Conservation (phyloP, 1,140 invertebrate genomes). For the Drosophila parvula region DNA sequence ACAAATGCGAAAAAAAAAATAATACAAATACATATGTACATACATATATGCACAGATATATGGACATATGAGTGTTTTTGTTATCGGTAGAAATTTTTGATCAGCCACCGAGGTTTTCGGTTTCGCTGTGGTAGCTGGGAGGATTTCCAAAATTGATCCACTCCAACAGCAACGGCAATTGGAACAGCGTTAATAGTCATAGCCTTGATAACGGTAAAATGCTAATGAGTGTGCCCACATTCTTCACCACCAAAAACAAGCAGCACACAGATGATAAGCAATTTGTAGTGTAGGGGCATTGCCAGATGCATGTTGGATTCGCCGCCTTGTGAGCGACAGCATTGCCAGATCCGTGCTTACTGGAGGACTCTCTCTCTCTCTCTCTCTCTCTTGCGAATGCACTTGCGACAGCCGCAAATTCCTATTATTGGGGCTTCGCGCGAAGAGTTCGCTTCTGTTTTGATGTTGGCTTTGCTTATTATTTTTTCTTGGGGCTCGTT, state of each 20-base stretch:
- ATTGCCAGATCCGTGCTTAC: neutral
- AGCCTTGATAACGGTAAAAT: constrained; percentile 36
- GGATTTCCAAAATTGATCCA: constrained; percentile 41
- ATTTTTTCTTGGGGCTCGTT: constrained; percentile 11
- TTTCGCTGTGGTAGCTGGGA: constrained; percentile 20
- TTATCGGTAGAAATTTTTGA: constrained; percentile 40
- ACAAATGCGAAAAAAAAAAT: constrained; percentile 7
- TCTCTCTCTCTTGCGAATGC: neutral
- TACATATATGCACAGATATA: neutral
- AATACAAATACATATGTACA: neutral
- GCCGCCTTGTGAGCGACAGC: neutral
- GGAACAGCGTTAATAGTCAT: constrained; percentile 24
- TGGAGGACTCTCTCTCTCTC: neutral
- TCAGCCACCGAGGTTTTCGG: constrained; percentile 25
- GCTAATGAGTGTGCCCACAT: constrained; percentile 40
- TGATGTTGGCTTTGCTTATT: constrained; percentile 20
- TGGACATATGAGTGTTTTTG: neutral
- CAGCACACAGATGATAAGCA: constrained; percentile 23
- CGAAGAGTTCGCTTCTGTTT: constrained; percentile 31
- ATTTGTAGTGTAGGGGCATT: neutral
- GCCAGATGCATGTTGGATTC: constrained; percentile 20
- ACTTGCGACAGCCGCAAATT: constrained; percentile 13
- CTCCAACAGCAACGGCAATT: constrained; percentile 2
- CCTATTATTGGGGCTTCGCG: constrained; percentile 22
- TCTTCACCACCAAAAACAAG: constrained; percentile 7